phyloP scores from a whole-genome alignment of 2,797 vertebrate species.

The Sus cebifrons region DNA sequence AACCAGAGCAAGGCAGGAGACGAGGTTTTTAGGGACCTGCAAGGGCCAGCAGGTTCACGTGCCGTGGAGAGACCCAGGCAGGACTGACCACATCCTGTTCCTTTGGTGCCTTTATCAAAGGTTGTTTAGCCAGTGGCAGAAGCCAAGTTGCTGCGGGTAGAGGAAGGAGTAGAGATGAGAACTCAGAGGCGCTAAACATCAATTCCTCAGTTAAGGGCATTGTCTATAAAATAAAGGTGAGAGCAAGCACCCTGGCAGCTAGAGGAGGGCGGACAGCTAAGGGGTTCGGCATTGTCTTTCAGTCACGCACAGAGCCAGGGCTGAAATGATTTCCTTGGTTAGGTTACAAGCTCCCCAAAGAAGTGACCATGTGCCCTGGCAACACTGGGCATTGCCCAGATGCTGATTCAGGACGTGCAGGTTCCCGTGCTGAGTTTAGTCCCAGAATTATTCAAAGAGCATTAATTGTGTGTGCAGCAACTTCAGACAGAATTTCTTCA shows the following conservation, averaged over 20 bases:
- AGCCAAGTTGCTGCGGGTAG: not conserved
- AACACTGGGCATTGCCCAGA: not conserved
- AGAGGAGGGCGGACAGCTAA: accelerated
- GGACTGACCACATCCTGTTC: not conserved
- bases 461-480: not conserved
- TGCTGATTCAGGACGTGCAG: not conserved
- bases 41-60: not conserved
- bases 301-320: not conserved
- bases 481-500: not conserved
- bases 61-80: not conserved
- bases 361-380: not conserved
- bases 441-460: conserved; percentile 28
- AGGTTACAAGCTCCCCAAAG: not conserved
- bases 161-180: not conserved
- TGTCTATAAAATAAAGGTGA: not conserved
- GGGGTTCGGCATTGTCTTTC: not conserved
- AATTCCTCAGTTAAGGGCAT: not conserved
- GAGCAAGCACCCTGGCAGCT: not conserved
- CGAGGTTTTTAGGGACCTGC: not conserved
- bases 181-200: not conserved
- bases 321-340: not conserved
- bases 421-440: not conserved
- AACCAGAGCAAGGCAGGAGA: not conserved
- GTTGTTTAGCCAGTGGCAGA: not conserved
- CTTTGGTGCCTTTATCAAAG: not conserved